A percentile compares a stretch with the other conserved stretches of the same genome.
Evolutionary conservation across 2,888 invertebrate genomes (phyloP).

Genomic region (Crioceris asparagi): DNA sequence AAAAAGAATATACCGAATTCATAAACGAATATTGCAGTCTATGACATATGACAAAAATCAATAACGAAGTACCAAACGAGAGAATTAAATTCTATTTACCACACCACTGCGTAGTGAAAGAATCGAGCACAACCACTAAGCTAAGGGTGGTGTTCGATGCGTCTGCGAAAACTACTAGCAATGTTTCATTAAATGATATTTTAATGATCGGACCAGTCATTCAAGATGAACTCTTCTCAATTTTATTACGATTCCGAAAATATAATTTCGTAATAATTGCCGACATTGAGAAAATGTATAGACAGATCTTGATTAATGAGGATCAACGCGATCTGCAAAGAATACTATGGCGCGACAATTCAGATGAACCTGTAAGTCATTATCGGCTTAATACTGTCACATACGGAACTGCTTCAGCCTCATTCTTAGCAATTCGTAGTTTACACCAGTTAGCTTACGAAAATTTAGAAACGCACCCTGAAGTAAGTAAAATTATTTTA

Average conservation of each 20-base stretch:
- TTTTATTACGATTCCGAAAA: conserved; percentile 7
- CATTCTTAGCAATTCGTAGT: conserved; percentile 6
- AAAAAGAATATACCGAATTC: conserved; percentile 7
- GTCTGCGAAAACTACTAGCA: conserved; percentile 8
- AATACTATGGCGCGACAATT: conserved; percentile 9
- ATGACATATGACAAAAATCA: conserved; percentile 10
- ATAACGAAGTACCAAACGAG: neutral
- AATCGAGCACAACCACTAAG: conserved; percentile 12
- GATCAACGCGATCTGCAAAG: conserved; percentile 7
- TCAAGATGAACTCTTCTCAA: conserved; percentile 11
- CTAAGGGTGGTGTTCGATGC: conserved; percentile 11
- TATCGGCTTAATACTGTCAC: conserved; percentile 8
- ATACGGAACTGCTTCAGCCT: conserved; percentile 8
- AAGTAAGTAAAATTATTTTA: neutral
- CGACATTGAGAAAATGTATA: conserved; percentile 11
- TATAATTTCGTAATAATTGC: conserved; percentile 6
- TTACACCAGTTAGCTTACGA: neutral
- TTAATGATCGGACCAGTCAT: conserved; percentile 11
- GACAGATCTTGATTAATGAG: conserved; percentile 7
- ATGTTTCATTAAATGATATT: conserved; percentile 13
- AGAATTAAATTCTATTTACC: conserved; percentile 12
- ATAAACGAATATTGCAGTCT: conserved; percentile 10
- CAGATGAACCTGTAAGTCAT: conserved; percentile 3
- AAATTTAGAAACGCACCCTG: neutral
- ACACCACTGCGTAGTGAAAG: conserved; percentile 16